Evolutionary conservation across 2,797 vertebrate genomes (phyloP), one percentile per base, ranked within the genome.

Genomic region (Galago senegalensis): DNA sequence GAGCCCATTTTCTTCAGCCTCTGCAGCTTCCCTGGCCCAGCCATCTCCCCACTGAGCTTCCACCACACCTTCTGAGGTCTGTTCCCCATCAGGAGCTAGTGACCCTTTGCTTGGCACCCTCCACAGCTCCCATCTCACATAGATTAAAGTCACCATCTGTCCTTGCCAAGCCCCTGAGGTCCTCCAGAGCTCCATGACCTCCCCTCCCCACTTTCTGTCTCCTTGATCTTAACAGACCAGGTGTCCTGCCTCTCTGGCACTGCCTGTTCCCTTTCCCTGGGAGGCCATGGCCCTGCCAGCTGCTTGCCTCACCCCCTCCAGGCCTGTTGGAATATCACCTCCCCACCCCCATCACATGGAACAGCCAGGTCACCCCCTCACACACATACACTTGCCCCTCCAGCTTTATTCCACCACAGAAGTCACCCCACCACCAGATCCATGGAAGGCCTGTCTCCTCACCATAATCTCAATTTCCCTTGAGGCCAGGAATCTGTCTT

Each of bases 171-270:
- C 37, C 37, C 21, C 6, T 27, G 11, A 27, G 60, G 21, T 23
- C 27, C 73, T 49, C 16, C 43, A 29, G 25, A 29, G 72, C 0
- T 43, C 43, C 43, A 16, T 43, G 43, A 13, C 43, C 14, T 46
- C 72, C n/a, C 21, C 23, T 53, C 40, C 23, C 9, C 46, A 21
- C 23, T 53, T 31, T 23, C 16, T 0, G 6, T 27, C 70, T 75
- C 72, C 58, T 63, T 3, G 20, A 9, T 37, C 14, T 31, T 37
- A n/a, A 53, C 40, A 88, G 49, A 12, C 49, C 34, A 31, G 29
- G 11, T 14, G 4, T 12, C 60, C 11, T 5, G 73, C 5, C 43
- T 69, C 20, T n/a, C 76, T 75, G 21, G 1, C 0, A 0, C 20
- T 4, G 56, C 7, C 18, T 49, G 53, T 40, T 56, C 70, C 70